These are phyloP conservation scores for Onychorhynchus coronatus DNA, from an alignment of 2,113 vertebrate genomes.

Conservation along the genomic window DNA sequence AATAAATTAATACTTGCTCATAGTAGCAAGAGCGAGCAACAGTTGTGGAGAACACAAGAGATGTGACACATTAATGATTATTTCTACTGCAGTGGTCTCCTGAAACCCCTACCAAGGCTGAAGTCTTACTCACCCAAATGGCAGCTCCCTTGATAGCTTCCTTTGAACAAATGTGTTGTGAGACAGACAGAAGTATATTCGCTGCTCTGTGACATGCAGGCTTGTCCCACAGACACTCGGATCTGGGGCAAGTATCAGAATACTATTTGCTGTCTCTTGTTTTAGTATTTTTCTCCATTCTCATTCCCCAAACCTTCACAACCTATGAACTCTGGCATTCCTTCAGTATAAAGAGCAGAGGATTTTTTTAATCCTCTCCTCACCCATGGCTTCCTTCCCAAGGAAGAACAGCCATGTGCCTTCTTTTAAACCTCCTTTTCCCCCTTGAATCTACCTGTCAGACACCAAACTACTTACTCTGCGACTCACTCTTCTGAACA, in stretches of 20 bases:
- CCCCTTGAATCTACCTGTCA: not conserved
- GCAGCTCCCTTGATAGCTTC: not conserved
- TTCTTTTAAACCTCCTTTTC: not conserved
- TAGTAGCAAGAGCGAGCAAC: not conserved
- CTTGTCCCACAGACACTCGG: not conserved
- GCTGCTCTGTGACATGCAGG: not conserved
- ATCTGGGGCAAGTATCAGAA: not conserved
- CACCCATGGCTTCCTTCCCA: not conserved
- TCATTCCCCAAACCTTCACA: not conserved
- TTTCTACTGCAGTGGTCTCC: not conserved
- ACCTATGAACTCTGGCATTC: not conserved
- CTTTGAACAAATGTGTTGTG: not conserved
- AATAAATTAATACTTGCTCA: not conserved
- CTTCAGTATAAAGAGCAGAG: not conserved
- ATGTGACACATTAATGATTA: not conserved
- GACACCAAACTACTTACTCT: not conserved
- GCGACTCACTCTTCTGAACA: not conserved
- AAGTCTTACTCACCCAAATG: not conserved
- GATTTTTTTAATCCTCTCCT: not conserved
- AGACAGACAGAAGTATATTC: not conserved
- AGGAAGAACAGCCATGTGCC: rapidly evolving
- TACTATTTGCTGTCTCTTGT: not conserved
- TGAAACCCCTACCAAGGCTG: not conserved
- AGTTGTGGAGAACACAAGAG: not conserved
- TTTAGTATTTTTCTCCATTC: not conserved